Evolutionary conservation across 2,888 invertebrate species (phyloP), one percentile per base, ranked within the genome.

Genomic region (Thecocarcelia acutangulata): DNA sequence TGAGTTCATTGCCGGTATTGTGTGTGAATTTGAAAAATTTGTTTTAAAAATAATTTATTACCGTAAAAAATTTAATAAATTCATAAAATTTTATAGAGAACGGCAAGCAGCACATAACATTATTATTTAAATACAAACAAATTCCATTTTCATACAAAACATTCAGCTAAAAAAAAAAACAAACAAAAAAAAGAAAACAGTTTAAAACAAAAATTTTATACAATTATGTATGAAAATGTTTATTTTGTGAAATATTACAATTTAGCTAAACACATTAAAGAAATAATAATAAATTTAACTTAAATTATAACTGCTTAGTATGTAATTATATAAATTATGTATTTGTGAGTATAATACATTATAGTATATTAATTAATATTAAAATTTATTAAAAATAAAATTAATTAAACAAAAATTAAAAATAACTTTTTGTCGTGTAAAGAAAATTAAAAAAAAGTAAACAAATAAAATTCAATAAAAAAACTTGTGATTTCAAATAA

Each of bases 241-340:
- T 81, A 83, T 81, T 82, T 76, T 83, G 75, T 83, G 79, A 79
- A 75, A 83, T 80, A 83, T 75, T 72, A 56, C n/a, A 74, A 50
- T 79, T 33, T 75, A 83, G 61, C 68, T 75, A 48, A 73, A 50
- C n/a, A 66, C 46, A 58, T 70, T 64, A 15, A 78, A 69, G 59
- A 64, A 59, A 46, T 68, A 73, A 72, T 33, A 69, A 70, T 52
- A 75, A 52, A 82, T 61, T 61, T 61, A 75, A 61, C 19, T 50
- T 73, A 54, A 81, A 76, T 69, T 81, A 78, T 66, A 83, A 72
- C 66, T 82, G 73, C 78, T 80, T 83, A 77, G 80, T 74, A 54
- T 52, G 72, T 80, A 80, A 77, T 48, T 66, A 74, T 48, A 33
- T 33, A 58, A 46, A 73, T 58, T 76, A 70, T 70, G 46, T 83